These are phyloP conservation scores for Rhadinocentrus ornatus DNA, from an alignment of 2,797 vertebrate species.

Conservation along the genomic window DNA sequence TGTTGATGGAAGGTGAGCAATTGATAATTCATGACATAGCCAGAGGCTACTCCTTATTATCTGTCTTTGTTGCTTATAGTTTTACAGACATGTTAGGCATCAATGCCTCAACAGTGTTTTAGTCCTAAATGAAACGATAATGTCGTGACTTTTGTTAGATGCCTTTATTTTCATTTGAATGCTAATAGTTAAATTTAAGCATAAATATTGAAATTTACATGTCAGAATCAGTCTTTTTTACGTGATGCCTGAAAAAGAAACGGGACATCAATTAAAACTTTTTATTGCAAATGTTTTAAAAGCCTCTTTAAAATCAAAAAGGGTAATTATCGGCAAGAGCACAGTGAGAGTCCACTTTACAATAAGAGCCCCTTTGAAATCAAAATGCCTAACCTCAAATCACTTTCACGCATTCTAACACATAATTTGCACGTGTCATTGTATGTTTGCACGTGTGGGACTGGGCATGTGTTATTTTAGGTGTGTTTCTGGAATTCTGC, in stretches of 20 bases:
- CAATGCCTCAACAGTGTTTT: background rate
- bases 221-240: background rate
- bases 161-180: background rate
- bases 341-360: constrained; percentile 42
- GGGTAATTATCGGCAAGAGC: constrained; percentile 33
- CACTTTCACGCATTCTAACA: constrained; percentile 13
- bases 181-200: background rate
- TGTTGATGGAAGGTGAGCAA: too few species aligned
- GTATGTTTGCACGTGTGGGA: constrained; percentile 2
- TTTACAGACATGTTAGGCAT: background rate
- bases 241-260: background rate
- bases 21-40: too few species aligned
- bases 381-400: constrained; percentile 26
- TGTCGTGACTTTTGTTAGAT: background rate
- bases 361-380: constrained; percentile 45
- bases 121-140: background rate
- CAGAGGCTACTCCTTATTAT: too few species aligned
- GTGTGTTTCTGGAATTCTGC: background rate
- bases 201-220: background rate
- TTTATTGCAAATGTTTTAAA: background rate
- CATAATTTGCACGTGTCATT: constrained; percentile 16
- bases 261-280: constrained; percentile 10
- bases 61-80: too few species aligned
- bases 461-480: constrained; percentile 5
- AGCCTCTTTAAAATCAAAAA: constrained; percentile 30